Evolutionary conservation across 1,140 invertebrate species (phyloP), one percentile per base, ranked within the genome.

Genomic region (Armadillidium nasatum): DNA sequence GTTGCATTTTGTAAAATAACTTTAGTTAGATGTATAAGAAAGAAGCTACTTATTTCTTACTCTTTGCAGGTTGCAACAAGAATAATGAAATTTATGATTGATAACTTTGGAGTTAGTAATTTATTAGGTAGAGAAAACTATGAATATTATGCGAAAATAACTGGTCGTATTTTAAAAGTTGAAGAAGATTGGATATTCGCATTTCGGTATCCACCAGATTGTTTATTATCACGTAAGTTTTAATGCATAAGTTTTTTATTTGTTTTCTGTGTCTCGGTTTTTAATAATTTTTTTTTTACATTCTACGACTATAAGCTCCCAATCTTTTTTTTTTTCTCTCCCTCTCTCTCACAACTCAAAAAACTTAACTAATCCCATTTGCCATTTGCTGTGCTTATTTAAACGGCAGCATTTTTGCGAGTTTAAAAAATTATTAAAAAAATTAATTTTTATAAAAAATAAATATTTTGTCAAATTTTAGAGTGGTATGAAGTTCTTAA

Each of bases 131-230:
- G 93, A 69, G 92, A 96, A 66, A 98, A 98, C 85, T 98, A 99
- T 83, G 94, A 98, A 85, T 99, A 95, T 85, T 99, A 99, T 86
- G 95, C 95, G 4, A 88, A 93, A 23, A 95, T 96, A 60, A 96
- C 94, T n/a, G 94, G 95, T 0, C 87, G 94, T 71, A 93, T 96
- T 81, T 85, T 97, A 43, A 92, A 94, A 83, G 93, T 96, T 22
- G 93, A 95, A 85, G 93, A 95, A 84, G 93, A 96, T 84, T 96
- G 94, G 93, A 94, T 95, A 82, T 95, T 95, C 86, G 94, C 93
- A 80, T 96, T 96, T 85, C 89, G 93, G 76, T 94, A 94, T 86
- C 94, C 94, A 50, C 92, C 93, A 46, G 92, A 93, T 82, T 90
- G 89, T 74, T 81, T 89, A 85, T 84, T 93, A 87, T 88, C 92